Evolutionary conservation across 2,888 invertebrate genomes (phyloP).

Genomic region (Cyaniris semiargus): DNA sequence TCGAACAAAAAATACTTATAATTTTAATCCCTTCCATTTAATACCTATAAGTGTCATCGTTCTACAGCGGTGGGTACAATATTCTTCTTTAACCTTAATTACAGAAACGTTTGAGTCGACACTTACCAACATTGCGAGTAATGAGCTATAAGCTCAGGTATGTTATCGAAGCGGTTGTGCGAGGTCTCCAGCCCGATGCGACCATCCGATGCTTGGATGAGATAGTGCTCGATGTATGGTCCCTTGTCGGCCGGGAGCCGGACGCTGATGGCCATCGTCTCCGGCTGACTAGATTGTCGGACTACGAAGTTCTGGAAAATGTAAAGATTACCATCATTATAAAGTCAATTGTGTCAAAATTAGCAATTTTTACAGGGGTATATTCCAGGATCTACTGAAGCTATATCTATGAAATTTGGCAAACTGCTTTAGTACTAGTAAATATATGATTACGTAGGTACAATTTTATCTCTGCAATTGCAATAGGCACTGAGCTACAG

Average conservation of each 20-base stretch:
- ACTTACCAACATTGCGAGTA: constrained; percentile 94
- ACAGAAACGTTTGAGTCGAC: background rate
- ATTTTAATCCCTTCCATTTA: background rate
- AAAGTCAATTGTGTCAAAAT: too few relatives aligned
- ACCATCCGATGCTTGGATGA: constrained; percentile 91
- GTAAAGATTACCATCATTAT: background rate
- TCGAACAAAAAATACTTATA: too few relatives aligned
- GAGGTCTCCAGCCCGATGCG: constrained; percentile 95
- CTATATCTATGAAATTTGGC: too few relatives aligned
- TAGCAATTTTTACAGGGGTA: too few relatives aligned
- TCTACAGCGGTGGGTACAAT: background rate
- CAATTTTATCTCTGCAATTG: too few relatives aligned
- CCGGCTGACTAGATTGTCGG: constrained; percentile 94
- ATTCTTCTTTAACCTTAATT: background rate
- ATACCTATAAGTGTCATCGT: too few relatives aligned
- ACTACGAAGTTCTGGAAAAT: constrained; percentile 93
- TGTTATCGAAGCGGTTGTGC: constrained; percentile 94
- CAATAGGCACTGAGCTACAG: too few relatives aligned
- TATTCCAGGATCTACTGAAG: too few relatives aligned
- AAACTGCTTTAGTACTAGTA: too few relatives aligned
- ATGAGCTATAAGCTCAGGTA: constrained; percentile 95
- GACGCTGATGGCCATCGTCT: constrained; percentile 97
- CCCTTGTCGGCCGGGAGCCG: constrained; percentile 92
- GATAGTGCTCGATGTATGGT: constrained; percentile 97
- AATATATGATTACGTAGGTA: too few relatives aligned